A percentile compares a stretch with the other conserved stretches of the same genome.
Evolutionary conservation across 2,113 vertebrate genomes (phyloP).

Genomic region (Damaliscus lunatus): DNA sequence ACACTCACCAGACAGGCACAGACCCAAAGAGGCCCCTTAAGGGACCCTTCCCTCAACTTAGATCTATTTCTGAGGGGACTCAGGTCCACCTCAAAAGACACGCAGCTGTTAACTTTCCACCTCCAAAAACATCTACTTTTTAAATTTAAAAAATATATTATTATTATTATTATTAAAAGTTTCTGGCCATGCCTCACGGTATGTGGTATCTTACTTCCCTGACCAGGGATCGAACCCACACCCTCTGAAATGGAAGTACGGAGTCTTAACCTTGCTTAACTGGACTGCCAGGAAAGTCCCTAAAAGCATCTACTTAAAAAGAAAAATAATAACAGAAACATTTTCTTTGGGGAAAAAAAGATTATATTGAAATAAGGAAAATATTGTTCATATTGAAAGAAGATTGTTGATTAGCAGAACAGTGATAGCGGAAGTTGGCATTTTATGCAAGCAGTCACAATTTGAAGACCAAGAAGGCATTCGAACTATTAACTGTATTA

Average conservation of each 20-base stretch:
- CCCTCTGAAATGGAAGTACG: not conserved
- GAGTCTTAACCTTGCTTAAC: not conserved
- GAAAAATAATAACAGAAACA: not conserved
- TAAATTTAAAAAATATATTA: not conserved
- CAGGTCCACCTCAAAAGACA: not conserved
- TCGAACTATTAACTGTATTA: not conserved
- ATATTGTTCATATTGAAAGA: not conserved
- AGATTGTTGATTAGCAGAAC: not conserved
- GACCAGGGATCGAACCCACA: not conserved
- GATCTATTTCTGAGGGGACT: not conserved
- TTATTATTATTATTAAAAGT: not conserved
- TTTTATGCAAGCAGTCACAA: not conserved
- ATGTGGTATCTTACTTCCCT: not conserved
- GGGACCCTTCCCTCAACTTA: no score
- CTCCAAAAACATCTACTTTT: not conserved
- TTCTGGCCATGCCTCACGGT: not conserved
- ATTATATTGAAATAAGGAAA: conserved; percentile 16
- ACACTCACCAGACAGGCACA: not conserved
- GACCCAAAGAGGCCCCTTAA: not conserved
- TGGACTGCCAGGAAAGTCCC: not conserved
- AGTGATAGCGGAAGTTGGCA: not conserved
- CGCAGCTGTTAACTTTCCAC: not conserved
- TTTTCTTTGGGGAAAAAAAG: not conserved
- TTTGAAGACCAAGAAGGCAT: not conserved
- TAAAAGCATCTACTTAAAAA: not conserved